phyloP scores from a whole-genome alignment of 1,140 invertebrate genomes.

The Capitella teleta region DNA sequence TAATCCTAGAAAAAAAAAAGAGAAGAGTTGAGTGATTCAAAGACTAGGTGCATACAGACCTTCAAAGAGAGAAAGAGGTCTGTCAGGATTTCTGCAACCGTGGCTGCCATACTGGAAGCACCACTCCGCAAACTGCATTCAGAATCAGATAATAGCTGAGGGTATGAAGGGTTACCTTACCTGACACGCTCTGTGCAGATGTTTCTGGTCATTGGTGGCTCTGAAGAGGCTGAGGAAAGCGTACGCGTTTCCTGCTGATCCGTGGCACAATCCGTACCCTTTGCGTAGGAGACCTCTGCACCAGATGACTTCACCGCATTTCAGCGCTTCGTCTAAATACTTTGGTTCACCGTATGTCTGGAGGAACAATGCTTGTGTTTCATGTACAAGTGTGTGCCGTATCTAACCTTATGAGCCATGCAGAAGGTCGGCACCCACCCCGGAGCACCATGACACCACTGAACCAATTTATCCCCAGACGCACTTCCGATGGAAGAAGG shows the following conservation, averaged over 20 bases:
- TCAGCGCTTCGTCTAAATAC: slow-evolving; percentile 61
- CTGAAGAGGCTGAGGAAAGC: slow-evolving; percentile 71
- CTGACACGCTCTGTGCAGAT: slow-evolving; percentile 59
- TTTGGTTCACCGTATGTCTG: slow-evolving; percentile 56
- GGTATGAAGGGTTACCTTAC: slow-evolving; percentile 18
- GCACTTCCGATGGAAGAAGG: slow-evolving; percentile 65
- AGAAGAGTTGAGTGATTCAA: not conserved
- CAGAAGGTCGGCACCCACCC: slow-evolving; percentile 68
- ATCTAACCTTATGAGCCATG: slow-evolving; percentile 60
- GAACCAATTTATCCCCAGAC: slow-evolving; percentile 64
- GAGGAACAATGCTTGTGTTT: too few relatives aligned
- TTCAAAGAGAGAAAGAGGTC: slow-evolving; percentile 76
- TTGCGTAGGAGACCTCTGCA: slow-evolving; percentile 70
- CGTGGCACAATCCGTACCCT: slow-evolving; percentile 86
- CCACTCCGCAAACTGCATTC: slow-evolving; percentile 66
- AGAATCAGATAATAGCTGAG: slow-evolving; percentile 5
- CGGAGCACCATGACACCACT: slow-evolving; percentile 93
- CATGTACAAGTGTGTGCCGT: not conserved
- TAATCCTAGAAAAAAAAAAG: slow-evolving; percentile 38
- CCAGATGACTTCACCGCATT: slow-evolving; percentile 73
- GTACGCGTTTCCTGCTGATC: slow-evolving; percentile 82
- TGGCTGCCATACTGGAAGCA: slow-evolving; percentile 61
- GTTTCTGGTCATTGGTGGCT: slow-evolving; percentile 56
- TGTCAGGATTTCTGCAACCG: slow-evolving; percentile 58
- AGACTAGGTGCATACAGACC: slow-evolving; percentile 35